phyloP scores from a whole-genome alignment of 1,140 invertebrate genomes.

The Ectropis grisescens region DNA sequence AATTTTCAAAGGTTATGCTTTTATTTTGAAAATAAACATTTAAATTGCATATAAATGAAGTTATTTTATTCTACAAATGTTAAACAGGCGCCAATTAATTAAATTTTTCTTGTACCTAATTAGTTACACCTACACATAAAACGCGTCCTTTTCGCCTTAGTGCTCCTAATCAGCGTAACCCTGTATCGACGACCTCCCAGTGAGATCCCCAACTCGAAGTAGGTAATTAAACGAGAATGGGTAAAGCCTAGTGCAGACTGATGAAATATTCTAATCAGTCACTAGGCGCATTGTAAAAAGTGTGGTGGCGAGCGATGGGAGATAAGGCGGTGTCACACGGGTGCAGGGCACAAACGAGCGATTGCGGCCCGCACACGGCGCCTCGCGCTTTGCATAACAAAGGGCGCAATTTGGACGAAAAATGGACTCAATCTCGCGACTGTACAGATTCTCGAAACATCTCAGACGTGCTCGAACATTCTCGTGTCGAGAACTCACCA shows the following conservation, averaged over 20 bases:
- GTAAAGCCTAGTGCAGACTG: slow-evolving; percentile 22
- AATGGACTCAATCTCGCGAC: slow-evolving; percentile 51
- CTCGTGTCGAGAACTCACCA: too few species aligned
- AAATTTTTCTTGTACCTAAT: too few species aligned
- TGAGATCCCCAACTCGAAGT: slow-evolving; percentile 8
- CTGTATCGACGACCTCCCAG: slow-evolving; percentile 24
- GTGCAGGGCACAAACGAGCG: slow-evolving; percentile 34
- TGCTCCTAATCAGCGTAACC: too few species aligned
- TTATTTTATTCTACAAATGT: too few species aligned
- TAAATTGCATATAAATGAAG: too few species aligned
- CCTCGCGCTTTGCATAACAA: slow-evolving; percentile 63
- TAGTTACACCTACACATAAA: too few species aligned
- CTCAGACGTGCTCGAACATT: slow-evolving; percentile 23
- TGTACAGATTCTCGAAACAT: slow-evolving; percentile 33
- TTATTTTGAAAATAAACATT: too few species aligned
- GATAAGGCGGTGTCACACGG: slow-evolving; percentile 47
- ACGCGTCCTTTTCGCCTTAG: too few species aligned
- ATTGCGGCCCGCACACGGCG: slow-evolving; percentile 54
- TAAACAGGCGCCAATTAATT: too few species aligned
- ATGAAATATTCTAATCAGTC: slow-evolving; percentile 61
- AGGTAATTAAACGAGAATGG: slow-evolving; percentile 38
- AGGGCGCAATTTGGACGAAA: slow-evolving; percentile 65
- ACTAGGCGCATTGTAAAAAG: slow-evolving; percentile 31
- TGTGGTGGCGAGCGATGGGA: slow-evolving; percentile 28
- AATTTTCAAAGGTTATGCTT: too few species aligned